Base-by-base conservation (phyloP, 1,140 invertebrate genomes). In the Psix sp. region DNA sequence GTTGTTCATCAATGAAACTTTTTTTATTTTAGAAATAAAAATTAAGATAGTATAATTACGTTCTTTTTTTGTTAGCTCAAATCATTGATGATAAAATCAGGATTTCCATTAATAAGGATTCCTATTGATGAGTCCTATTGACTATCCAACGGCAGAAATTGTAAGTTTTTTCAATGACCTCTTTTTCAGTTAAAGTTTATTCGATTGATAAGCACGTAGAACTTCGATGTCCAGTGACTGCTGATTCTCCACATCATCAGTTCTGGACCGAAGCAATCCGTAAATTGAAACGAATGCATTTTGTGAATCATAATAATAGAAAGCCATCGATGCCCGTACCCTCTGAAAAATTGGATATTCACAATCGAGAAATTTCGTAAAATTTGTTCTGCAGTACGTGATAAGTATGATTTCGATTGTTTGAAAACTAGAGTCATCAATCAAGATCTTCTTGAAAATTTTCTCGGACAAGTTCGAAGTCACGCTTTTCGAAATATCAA, bases 261-360 rank as follows among this genome's bases (percentile, higher is more conserved):
- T 33, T 57, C 0, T 57, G 52, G 52, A 15, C 3, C 6, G 17
- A 40, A 11, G 13, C 51, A 1, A 54, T 11, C 29, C 1, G 1
- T 0, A 13, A 29, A 1, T 42, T 54, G 24, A 54, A 54, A 15
- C 7, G 17, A 2, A 24, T 24, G 5, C 16, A 26, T 10, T 56
- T 43, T 24, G 3, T 43, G 10, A 6, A 36, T 5, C 35, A 57
- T 15, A 21, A 24, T 15, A 33, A 5, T 45, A 7, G 40, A n/a
- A 35, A 33, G 11, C 6, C n/a, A n/a, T n/a, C 14, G 16, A 38
- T 13, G 14, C 11, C 3, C 9, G 11, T 38, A 10, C 46, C 46
- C 21, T 29, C 31, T 54, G 15, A 54, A 42, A 29, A 54, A 54
- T 18, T 40, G 51, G 51, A 42, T 54, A 11, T 14, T 4, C 4